Base-by-base conservation (phyloP, 2,797 vertebrate genomes). In the Orientallactaga sibirica region DNA sequence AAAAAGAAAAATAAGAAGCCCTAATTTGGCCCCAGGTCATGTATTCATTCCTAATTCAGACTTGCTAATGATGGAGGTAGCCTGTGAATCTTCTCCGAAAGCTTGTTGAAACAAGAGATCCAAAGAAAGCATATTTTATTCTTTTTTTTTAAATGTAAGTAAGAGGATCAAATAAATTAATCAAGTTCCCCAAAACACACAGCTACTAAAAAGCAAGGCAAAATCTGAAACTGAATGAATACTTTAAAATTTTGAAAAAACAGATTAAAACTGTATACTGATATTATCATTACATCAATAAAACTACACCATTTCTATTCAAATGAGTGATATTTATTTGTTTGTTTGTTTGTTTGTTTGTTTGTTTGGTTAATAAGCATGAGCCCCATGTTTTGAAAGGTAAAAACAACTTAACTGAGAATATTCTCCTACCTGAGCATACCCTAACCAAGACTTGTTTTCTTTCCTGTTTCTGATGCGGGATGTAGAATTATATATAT, bases 401-500 rank as follows among this genome's bases (percentile, higher is more conserved):
- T 9, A 79, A 62, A 33, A 70, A 84, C 90, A 86, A 41, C 3
- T 3, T 82, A 66, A 20, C 61, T 94, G 78, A 76, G 73, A 61
- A 48, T 78, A 93, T 82, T 93, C 58, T 92, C 98, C 88, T 98
- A 99, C 99, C 99, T 99, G 99, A 98, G 99, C 99, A 92, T 99
- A 99, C 90, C 99, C 99, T 98, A 99, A 98, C 99, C 99, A 99
- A 96, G 99, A 99, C 71, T 99, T 99, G 96, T 99, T 99, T 97
- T 99, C 99, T 97, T 99, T 99, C 96, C 99, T 98, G 97, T 99
- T 99, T 98, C 99, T 99, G 98, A 99, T 99, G 82, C 99, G 99
- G 88, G 99, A 99, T 41, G 99, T 99, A 96, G 99, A 99, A 98
- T 99, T 99, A 97, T 99, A 99, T 97, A 99, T 99, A 91, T 99